A percentile compares a stretch with the other conserved stretches of the same genome.
Evolutionary conservation across 2,888 invertebrate genomes (phyloP).

Genomic region (Acrobasis suavella): DNA sequence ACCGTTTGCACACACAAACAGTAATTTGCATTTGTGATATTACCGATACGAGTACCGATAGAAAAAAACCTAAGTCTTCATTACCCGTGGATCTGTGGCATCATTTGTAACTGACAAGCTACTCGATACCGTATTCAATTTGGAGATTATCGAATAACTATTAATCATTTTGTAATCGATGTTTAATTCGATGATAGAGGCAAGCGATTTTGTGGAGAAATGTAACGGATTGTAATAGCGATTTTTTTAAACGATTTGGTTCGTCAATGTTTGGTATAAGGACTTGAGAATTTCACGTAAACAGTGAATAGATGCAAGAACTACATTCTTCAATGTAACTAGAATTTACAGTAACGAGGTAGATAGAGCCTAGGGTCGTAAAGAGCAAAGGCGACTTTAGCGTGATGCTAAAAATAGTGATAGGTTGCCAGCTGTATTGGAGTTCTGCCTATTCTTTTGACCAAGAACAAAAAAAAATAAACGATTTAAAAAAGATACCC

Average conservation of each 20-base stretch:
- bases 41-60: slow-evolving; percentile 5
- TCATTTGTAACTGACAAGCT: slow-evolving; percentile 56
- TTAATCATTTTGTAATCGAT: slow-evolving; percentile 36
- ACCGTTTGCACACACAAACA: slow-evolving; percentile 27
- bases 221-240: slow-evolving; percentile 1
- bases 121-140: slow-evolving; percentile 46
- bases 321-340: too few species aligned
- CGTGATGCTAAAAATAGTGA: too few species aligned
- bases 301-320: too few species aligned
- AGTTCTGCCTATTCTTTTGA: too few species aligned
- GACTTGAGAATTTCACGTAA: too few species aligned
- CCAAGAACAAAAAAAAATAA: too few species aligned
- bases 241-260: background rate
- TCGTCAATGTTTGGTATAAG: background rate
- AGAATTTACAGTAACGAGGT: too few species aligned
- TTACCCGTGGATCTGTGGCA: slow-evolving; percentile 37
- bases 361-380: too few species aligned
- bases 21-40: slow-evolving; percentile 30
- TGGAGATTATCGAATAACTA: slow-evolving; percentile 43
- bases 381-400: too few species aligned
- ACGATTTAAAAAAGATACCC: background rate
- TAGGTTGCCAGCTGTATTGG: too few species aligned
- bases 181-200: slow-evolving; percentile 31
- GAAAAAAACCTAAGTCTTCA: slow-evolving; percentile 37
- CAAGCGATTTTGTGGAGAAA: slow-evolving; percentile 12